Evolutionary conservation across 2,888 invertebrate genomes (phyloP).

Genomic region (Conus canariensis): DNA sequence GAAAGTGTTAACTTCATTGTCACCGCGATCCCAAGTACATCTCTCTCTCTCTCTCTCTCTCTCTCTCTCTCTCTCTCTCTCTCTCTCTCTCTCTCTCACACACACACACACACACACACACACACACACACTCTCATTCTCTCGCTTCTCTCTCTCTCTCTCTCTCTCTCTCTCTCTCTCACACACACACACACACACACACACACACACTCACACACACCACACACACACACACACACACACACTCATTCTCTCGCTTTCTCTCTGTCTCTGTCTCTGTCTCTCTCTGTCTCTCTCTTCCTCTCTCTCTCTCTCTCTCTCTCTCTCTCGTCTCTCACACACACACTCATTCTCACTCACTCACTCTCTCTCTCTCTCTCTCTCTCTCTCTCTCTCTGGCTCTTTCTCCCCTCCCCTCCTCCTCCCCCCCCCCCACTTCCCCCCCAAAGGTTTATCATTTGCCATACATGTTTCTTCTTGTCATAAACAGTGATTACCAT

Average conservation of each 20-base stretch:
- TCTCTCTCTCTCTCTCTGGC: too few relatives aligned
- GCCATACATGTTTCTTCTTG: too few relatives aligned
- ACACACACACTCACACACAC: conserved; percentile 21
- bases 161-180: background rate
- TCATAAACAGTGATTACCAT: too few relatives aligned
- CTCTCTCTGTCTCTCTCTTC: background rate
- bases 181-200: conserved; percentile 26
- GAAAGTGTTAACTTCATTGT: background rate
- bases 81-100: too few relatives aligned
- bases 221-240: conserved; percentile 24
- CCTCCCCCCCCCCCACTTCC: too few relatives aligned
- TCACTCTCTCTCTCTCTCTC: too few relatives aligned
- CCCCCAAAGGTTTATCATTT: too few relatives aligned
- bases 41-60: background rate
- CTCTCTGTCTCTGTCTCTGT: background rate
- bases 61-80: background rate
- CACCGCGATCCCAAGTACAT: background rate
- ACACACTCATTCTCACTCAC: background rate
- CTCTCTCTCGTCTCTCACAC: background rate
- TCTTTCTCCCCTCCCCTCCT: too few relatives aligned
- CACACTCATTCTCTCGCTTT: background rate
- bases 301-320: background rate
- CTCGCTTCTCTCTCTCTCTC: too few relatives aligned
- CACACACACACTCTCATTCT: too few relatives aligned
- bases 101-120: too few relatives aligned